These are phyloP conservation scores for Coracias cyanogaster DNA, from an alignment of 2,797 vertebrate genomes.

Conservation along the genomic window DNA sequence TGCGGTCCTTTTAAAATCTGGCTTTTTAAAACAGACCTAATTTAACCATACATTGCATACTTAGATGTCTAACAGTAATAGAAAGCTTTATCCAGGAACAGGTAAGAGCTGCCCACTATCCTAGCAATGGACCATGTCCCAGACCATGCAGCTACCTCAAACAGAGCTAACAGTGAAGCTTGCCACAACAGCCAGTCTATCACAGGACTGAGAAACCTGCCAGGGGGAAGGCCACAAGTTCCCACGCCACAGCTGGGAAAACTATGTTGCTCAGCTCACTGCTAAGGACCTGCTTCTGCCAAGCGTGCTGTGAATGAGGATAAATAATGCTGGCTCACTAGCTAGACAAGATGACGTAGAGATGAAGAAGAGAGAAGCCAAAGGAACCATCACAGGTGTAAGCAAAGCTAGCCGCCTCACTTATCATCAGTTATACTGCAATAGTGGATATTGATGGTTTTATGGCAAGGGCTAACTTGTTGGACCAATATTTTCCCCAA, in stretches of 20 bases:
- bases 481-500: not conserved
- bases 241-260: not conserved
- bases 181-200: not conserved
- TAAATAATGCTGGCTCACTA: not conserved
- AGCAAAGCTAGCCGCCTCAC: constrained; percentile 26
- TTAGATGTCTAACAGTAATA: not conserved
- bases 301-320: not conserved
- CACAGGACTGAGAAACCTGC: not conserved
- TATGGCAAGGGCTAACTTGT: not conserved
- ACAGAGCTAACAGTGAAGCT: not conserved
- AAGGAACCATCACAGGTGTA: not conserved
- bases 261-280: not conserved
- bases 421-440: not conserved
- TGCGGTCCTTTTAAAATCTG: not conserved
- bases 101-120: not conserved
- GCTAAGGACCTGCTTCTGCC: constrained; percentile 10
- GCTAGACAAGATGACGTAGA: not conserved
- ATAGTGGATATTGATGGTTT: not conserved
- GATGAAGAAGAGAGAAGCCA: not conserved
- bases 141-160: not conserved
- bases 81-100: not conserved
- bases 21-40: not conserved
- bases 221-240: not conserved
- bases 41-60: not conserved
- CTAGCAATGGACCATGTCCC: not conserved